These are phyloP conservation scores for Temnothorax nylanderi DNA, from an alignment of 1,140 invertebrate genomes.

Conservation along the genomic window DNA sequence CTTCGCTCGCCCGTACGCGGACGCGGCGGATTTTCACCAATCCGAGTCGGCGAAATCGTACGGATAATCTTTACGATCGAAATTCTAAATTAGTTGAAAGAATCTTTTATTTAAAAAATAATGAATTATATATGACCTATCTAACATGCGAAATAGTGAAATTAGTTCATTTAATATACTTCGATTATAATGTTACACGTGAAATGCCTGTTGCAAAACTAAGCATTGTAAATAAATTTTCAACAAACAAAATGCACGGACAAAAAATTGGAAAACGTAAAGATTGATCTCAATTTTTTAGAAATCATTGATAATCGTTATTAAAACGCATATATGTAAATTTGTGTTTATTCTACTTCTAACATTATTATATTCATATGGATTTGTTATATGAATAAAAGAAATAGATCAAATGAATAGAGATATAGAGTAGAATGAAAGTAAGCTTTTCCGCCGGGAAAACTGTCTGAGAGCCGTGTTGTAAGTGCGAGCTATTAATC, in stretches of 20 bases:
- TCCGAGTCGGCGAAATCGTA: background rate
- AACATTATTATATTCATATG: background rate
- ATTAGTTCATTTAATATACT: background rate
- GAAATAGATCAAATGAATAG: background rate
- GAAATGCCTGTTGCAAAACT: background rate
- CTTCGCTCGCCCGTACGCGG: conserved; percentile 2
- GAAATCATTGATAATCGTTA: background rate
- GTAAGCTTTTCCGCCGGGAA: conserved; percentile 2
- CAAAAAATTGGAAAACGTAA: background rate
- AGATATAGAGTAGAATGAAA: background rate
- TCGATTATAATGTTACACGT: background rate
- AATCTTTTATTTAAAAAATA: conserved; percentile 3
- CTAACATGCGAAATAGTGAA: background rate
- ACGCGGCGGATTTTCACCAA: background rate
- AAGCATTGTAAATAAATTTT: background rate
- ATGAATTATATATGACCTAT: background rate
- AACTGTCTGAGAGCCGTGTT: background rate
- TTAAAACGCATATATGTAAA: background rate
- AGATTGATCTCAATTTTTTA: background rate
- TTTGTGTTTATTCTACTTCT: background rate
- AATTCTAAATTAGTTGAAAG: background rate
- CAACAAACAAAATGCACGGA: background rate
- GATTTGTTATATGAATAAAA: background rate
- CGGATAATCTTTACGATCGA: background rate
- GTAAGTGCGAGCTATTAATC: conserved; percentile 39